phyloP scores from a whole-genome alignment of 2,797 vertebrate species.

The Neomorphus geoffroyi region DNA sequence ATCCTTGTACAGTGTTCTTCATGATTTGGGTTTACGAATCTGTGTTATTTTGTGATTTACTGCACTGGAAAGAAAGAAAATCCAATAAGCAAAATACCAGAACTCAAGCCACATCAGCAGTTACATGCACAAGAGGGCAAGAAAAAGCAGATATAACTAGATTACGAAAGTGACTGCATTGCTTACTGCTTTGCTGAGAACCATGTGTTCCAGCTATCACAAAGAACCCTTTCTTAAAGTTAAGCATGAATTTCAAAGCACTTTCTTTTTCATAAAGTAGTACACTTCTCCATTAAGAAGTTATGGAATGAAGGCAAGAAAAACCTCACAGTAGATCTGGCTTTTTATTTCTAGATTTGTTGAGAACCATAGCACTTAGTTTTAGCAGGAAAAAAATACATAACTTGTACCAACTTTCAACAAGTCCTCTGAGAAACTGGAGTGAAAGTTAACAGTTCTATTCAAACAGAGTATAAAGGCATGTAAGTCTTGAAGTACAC shows the following conservation, averaged over 20 bases:
- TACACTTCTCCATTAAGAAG: not conserved
- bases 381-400: not conserved
- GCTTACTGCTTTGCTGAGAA: not conserved
- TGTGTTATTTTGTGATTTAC: not conserved
- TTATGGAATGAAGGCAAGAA: not conserved
- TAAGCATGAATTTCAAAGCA: not conserved
- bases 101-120: slow-evolving; percentile 40
- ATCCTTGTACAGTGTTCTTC: not conserved
- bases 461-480: not conserved
- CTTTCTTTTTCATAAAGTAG: not conserved
- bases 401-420: not conserved
- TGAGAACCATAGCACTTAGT: not conserved
- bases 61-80: not conserved
- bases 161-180: not conserved
- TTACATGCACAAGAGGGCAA: not conserved
- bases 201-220: not conserved
- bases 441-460: not conserved
- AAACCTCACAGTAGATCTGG: not conserved
- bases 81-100: not conserved
- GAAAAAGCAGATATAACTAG: slow-evolving; percentile 13
- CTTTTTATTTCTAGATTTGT: not conserved
- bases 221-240: slow-evolving; percentile 32
- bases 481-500: not conserved
- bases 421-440: not conserved
- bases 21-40: not conserved